Evolutionary conservation across 2,888 invertebrate genomes (phyloP), one percentile per base, ranked within the genome.

Genomic region (Xanthorhoe designata): DNA sequence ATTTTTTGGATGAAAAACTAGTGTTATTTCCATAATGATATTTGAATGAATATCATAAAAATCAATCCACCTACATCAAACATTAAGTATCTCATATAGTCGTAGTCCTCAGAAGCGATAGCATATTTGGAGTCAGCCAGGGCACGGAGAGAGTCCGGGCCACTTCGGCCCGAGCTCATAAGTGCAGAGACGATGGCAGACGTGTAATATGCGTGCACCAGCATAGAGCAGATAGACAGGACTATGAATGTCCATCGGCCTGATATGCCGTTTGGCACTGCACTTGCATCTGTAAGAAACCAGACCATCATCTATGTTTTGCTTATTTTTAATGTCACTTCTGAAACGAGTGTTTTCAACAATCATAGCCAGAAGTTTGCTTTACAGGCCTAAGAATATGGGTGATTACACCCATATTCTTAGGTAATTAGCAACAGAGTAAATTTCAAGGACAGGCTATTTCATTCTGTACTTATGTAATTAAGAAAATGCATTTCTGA

Each of bases 131-230:
- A 91, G 73, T 92, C 91, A 0, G 83, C 91, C 0, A 92, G 79
- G 0, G 79, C 75, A 13, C 76, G 75, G 13, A 92, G 72, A 0
- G 87, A 79, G 55, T 82, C 79, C 0, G 86, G 89, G 0, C 90
- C 90, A 10, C 84, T 83, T 47, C 82, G 75, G 0, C 90, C 90
- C 0, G 85, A 80, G 71, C 86, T 86, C 91, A 92, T 88, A 6
- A 91, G 82, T 0, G 87, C 85, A 0, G 91, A 92, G 1, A 92
- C 91, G 1, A 92, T 87, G 2, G 91, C 90, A 0, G 91, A 91
- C 0, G 91, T 89, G 69, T 92, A 92, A 75, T 91, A 91, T 0
- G 91, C 90, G 60, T 92, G 88, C 0, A 92, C 85, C 42, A 92
- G 70, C 91, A 92, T 92, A 0, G 90, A 84, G 7, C 86, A 86